phyloP scores from a whole-genome alignment of 2,797 vertebrate genomes.

The Clamator glandarius region DNA sequence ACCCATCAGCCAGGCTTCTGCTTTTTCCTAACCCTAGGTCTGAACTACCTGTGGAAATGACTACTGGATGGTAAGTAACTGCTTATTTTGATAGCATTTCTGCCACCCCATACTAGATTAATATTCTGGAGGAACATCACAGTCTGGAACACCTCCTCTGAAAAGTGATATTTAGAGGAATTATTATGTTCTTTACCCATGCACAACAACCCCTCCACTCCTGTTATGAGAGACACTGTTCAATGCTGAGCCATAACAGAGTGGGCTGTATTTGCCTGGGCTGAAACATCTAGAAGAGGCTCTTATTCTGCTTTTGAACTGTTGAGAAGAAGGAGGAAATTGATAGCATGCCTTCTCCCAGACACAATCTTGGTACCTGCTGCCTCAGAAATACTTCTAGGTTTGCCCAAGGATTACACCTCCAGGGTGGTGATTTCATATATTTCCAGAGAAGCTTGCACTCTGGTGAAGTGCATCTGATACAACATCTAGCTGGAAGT shows the following conservation, averaged over 20 bases:
- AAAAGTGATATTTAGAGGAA: not conserved
- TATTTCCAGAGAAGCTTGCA: not conserved
- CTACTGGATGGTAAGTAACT: not conserved
- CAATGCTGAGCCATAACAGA: not conserved
- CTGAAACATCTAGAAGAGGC: not conserved
- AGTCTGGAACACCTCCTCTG: not conserved
- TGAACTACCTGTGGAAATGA: not conserved
- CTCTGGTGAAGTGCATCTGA: accelerated
- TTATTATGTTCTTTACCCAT: not conserved
- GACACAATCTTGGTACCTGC: not conserved
- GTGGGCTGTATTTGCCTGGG: not conserved
- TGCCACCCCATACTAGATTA: not conserved
- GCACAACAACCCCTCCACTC: not conserved
- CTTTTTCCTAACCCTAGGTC: not conserved
- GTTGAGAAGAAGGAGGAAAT: not conserved
- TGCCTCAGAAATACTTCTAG: not conserved
- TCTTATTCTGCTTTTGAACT: not conserved
- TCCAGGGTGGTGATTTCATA: not conserved
- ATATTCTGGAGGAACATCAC: not conserved
- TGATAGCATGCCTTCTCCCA: not conserved
- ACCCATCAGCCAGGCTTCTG: not conserved
- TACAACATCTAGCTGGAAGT: not conserved
- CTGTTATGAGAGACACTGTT: not conserved
- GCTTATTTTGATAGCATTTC: not conserved
- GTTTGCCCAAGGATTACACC: not conserved